Base-by-base conservation (phyloP, 2,888 invertebrate species). In the Pristionchus japonicus region DNA sequence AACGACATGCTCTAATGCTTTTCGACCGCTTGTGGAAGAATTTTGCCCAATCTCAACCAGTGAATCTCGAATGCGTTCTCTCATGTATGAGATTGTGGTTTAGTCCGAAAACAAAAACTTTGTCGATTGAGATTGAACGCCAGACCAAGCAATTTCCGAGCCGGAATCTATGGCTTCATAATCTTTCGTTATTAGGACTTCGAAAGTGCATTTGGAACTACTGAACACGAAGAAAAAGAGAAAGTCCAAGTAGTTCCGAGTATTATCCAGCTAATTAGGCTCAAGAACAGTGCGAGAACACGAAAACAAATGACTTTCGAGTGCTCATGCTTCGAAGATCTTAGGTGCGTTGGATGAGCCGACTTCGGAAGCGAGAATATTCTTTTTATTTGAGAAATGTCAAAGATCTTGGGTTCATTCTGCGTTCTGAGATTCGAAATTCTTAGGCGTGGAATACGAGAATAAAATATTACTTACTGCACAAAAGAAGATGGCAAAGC, bases 401-500 rank as follows among this genome's bases (percentile, higher is more conserved):
- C 23, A 23, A n/a, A n/a, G n/a, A 27, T 31, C 23, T n/a, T 37
- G 70, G 37, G 70, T 9, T 37, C n/a, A 31, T 40, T n/a, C 23
- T n/a, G n/a, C n/a, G n/a, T n/a, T n/a, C n/a, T n/a, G 77, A 80
- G 4, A 47, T 31, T 47, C 3, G 27, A 80, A 13, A 47, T 31
- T 47, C 3, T 11, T 17, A 47, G 27, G n/a, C n/a, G n/a, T n/a
- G n/a, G n/a, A n/a, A 70, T 13, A 23, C 64, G 15, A 20, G 20
- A 64, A 31, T 31, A 64, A 15, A 15, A 40, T 47, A 52, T 82
- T 31, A 17, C 86, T 90, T 13, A 92, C 83, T 15, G 92, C 92
- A 47, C 92, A 92, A 34, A 91, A 89, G 88, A 92, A 91, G 40
- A 92, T 92, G 47, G 92, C 92, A 70, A 92, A 91, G 67, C 92